Percentiles rank a stretch among this genome's conserved stretches.
These are phyloP conservation scores for Ectemnius continuus DNA, from an alignment of 2,888 invertebrate species.

Conservation along the genomic window DNA sequence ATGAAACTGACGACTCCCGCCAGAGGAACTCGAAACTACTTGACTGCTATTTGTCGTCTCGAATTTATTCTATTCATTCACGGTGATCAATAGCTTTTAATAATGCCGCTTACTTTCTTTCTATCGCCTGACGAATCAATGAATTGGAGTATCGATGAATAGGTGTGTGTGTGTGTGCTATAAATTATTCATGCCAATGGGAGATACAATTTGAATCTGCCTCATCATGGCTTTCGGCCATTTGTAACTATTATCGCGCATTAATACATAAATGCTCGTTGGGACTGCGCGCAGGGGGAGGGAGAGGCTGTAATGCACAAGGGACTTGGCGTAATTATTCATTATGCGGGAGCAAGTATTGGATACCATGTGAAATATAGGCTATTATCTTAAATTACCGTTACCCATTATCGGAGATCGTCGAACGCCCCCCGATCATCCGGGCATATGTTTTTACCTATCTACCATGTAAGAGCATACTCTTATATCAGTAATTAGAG, in stretches of 20 bases:
- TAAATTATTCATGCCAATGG: constrained; percentile 19
- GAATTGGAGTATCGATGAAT: no score
- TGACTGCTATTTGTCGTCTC: no score
- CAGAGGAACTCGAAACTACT: no score
- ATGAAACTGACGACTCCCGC: no score
- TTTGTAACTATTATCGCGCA: constrained; percentile 49
- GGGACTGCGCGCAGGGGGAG: neutral
- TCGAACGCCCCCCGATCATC: neutral
- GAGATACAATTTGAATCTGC: constrained; percentile 23
- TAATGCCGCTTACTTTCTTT: no score
- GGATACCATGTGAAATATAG: constrained; percentile 40
- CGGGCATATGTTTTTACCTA: no score
- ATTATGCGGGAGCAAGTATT: constrained; percentile 44
- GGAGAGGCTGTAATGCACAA: constrained; percentile 28
- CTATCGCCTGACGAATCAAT: no score
- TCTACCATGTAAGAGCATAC: no score
- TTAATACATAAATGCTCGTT: constrained; percentile 40
- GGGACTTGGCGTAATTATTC: constrained; percentile 45
- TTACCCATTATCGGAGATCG: constrained; percentile 20
- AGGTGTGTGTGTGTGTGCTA: no score
- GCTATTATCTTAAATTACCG: constrained; percentile 52
- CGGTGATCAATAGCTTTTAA: no score
- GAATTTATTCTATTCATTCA: no score
- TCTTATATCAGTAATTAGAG: no score
- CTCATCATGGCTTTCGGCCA: constrained; percentile 38